Conservation (phyloP, 2,888 invertebrate species). For the Agriotes lineatus region DNA sequence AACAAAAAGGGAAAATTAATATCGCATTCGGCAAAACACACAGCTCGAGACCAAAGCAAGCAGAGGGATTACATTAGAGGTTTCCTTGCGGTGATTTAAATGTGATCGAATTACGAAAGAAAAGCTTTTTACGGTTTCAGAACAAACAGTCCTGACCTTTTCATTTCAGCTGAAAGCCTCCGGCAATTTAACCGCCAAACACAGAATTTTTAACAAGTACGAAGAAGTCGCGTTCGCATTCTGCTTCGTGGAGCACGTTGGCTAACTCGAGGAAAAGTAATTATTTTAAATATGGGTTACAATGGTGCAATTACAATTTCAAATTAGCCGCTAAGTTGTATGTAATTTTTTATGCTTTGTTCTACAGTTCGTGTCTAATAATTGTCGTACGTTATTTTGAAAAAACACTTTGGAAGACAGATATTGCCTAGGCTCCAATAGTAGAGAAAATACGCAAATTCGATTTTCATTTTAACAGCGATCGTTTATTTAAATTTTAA, state of each 20-base stretch:
- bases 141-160: constrained; percentile 18
- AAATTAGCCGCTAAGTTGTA: constrained; percentile 45
- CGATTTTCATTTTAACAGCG: no score
- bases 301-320: constrained; percentile 48
- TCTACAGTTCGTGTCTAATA: constrained; percentile 4
- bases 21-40: not conserved
- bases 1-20: constrained; percentile 65
- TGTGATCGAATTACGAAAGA: constrained; percentile 11
- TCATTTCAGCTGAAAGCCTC: constrained; percentile 18
- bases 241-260: constrained; percentile 47
- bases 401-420: not conserved
- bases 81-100: constrained; percentile 7
- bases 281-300: constrained; percentile 49
- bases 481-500: not conserved
- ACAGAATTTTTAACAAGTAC: constrained; percentile 28
- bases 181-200: constrained; percentile 12
- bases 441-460: no score
- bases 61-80: not conserved
- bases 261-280: constrained; percentile 37
- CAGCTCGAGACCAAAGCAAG: not conserved
- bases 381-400: not conserved
- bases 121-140: constrained; percentile 8
- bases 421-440: no score
- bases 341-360: constrained; percentile 20
- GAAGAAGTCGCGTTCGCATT: constrained; percentile 31